Percentiles rank a stretch among this genome's conserved stretches.
These are phyloP conservation scores for Netelia virgata DNA, from an alignment of 2,888 invertebrate species.

Conservation along the genomic window DNA sequence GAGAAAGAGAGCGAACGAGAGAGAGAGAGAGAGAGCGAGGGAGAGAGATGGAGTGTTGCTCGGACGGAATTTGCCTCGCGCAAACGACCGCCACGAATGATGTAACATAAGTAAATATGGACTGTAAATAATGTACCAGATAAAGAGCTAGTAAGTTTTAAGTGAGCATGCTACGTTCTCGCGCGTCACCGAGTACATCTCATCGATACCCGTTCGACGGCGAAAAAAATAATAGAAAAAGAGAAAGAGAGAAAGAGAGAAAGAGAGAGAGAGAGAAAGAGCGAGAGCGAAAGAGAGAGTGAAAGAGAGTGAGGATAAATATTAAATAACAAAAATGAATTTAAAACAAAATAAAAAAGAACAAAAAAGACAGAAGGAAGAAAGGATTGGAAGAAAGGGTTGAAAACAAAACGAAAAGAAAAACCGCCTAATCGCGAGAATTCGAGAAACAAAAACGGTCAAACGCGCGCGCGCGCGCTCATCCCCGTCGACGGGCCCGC, in stretches of 20 bases:
- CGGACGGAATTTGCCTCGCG: conserved; percentile 80
- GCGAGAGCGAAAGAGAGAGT: conserved; percentile 47
- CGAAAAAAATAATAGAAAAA: conserved; percentile 53
- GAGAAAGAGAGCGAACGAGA: conserved; percentile 46
- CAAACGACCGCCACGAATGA: conserved; percentile 80
- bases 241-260: conserved; percentile 46
- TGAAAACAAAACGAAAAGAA: conserved; percentile 44
- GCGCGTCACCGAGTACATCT: conserved; percentile 71
- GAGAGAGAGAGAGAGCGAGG: conserved; percentile 42
- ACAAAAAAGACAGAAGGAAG: conserved; percentile 44
- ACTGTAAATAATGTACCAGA: conserved; percentile 85
- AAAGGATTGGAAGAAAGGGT: conserved; percentile 3
- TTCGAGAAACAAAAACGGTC: conserved; percentile 44
- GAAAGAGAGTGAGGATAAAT: conserved; percentile 58
- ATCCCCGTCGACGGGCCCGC: conserved; percentile 56
- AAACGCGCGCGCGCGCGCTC: conserved; percentile 20
- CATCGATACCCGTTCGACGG: conserved; percentile 65
- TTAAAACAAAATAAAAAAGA: conserved; percentile 27
- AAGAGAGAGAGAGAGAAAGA: conserved; percentile 54
- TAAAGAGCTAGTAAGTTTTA: conserved; percentile 80
- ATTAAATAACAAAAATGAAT: conserved; percentile 43
- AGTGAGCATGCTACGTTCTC: conserved; percentile 78
- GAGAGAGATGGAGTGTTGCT: conserved; percentile 73
- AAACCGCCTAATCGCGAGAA: conserved; percentile 66
- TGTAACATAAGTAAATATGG: conserved; percentile 85